Base-by-base conservation (phyloP, 64 coral and sea anemone genomes). In the Exaiptasia diaphana region DNA sequence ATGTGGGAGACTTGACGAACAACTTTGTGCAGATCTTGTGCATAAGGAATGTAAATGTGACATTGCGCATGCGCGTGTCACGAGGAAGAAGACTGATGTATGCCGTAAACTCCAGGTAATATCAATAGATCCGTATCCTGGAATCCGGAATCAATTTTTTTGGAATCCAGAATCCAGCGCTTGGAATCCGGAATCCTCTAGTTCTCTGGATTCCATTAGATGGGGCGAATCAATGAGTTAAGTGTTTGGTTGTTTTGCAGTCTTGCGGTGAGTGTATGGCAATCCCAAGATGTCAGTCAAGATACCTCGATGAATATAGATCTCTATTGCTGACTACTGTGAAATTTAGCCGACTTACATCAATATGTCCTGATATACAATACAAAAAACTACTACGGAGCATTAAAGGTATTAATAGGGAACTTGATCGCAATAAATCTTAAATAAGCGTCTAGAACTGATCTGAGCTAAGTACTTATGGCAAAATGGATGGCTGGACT, bases 271-370 rank as follows among this genome's bases (percentile, higher is more conserved):
- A 62, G 40, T 85, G 82, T 40, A 25, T 85, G 24, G 62, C 82
- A 24, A 53, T 74, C 44, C 68, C 82, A 10, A 53, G 82, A 31
- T 85, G 82, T 74, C 18, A 42, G 17, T 69, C 67, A 33, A 18
- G 17, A 6, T 55, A 73, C 4, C 38, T 85, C 0, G n/a, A 20
- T 4, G 38, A 55, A 64, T 85, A 58, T 31, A 67, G 82, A 9
- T 74, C 37, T 10, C 50, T 85, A 8, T 23, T 85, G 34, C 14
- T 85, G 2, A 56, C 2, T 5, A 73, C 82, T 3, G 52, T 53
- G 0, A 73, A 40, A n/a, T 42, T 85, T 3, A 44, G 68, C 8
- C 41, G 63, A 58, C 15, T 34, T 25, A 60, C 49, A 29, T 58
- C n/a, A 11, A 46, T 74, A 27, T 85, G 82, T 62, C 68, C 38